Evolutionary conservation across 2,888 invertebrate genomes (phyloP).

Genomic region (Halocaridina rubra): DNA sequence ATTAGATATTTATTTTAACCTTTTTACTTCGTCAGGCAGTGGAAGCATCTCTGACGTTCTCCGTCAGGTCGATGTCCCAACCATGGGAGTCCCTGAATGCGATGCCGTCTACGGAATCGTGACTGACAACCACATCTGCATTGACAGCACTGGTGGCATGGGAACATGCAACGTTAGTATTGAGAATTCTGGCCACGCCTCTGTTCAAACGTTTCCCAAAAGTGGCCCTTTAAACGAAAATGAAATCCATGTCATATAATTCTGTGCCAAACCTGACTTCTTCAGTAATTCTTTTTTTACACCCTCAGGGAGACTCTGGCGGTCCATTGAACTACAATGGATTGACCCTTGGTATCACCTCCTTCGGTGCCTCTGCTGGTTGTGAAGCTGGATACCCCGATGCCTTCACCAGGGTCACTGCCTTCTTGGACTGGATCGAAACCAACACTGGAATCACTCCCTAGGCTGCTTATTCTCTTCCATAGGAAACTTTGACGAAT

Average conservation of each 20-base stretch:
- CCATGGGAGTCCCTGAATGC: not conserved
- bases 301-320: constrained; percentile 67
- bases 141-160: too few relatives aligned
- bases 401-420: too few relatives aligned
- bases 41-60: constrained; percentile 14
- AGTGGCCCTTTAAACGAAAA: too few relatives aligned
- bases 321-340: constrained; percentile 65
- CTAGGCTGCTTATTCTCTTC: not conserved
- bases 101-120: constrained; percentile 26
- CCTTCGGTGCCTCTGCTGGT: constrained; percentile 68
- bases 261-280: too few relatives aligned
- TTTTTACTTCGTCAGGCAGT: too few relatives aligned
- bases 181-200: too few relatives aligned
- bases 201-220: too few relatives aligned
- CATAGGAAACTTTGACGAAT: not conserved
- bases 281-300: too few relatives aligned
- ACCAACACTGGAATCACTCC: constrained; percentile 65
- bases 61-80: constrained; percentile 10
- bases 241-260: too few relatives aligned
- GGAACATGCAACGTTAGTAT: constrained; percentile 49
- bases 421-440: constrained; percentile 68
- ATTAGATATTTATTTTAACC: too few relatives aligned
- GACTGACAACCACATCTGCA: constrained; percentile 10
- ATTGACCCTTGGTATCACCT: constrained; percentile 67
- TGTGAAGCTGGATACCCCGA: too few relatives aligned